These are phyloP conservation scores for Nycticebus coucang DNA, from an alignment of 2,113 vertebrate species.

Conservation along the genomic window DNA sequence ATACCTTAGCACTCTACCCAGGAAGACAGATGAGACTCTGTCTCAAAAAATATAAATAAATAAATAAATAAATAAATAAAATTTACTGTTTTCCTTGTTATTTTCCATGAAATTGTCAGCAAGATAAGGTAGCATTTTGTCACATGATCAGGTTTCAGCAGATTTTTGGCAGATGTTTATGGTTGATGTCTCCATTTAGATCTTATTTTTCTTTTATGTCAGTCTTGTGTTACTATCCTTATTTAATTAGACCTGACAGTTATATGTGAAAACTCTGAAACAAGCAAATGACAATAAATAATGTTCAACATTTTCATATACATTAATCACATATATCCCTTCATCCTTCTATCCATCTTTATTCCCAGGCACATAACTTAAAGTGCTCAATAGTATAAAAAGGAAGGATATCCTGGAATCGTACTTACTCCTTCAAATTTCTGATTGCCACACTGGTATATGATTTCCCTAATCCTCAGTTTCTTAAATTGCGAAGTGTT, in stretches of 20 bases:
- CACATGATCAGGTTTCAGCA: background rate
- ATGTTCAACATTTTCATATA: background rate
- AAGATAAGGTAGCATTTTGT: constrained; percentile 4
- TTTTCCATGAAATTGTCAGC: constrained; percentile 12
- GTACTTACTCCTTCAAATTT: constrained; percentile 8
- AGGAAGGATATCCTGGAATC: background rate
- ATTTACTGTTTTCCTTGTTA: background rate
- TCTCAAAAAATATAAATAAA: no score
- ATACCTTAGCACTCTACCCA: no score
- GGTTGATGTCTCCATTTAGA: background rate
- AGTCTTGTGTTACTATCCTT: background rate
- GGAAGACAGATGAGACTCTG: no score
- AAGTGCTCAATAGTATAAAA: background rate
- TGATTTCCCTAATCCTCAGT: background rate
- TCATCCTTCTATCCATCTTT: background rate
- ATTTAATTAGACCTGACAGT: background rate
- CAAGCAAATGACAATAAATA: background rate
- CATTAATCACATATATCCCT: background rate
- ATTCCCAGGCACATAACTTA: background rate
- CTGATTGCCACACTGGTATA: background rate
- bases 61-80: no score
- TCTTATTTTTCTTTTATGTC: background rate
- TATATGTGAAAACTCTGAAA: background rate
- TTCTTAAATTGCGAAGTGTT: background rate
- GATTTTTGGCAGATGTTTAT: background rate